phyloP scores from a whole-genome alignment of 2,888 invertebrate genomes.

The Hemicrepidius hirtus region DNA sequence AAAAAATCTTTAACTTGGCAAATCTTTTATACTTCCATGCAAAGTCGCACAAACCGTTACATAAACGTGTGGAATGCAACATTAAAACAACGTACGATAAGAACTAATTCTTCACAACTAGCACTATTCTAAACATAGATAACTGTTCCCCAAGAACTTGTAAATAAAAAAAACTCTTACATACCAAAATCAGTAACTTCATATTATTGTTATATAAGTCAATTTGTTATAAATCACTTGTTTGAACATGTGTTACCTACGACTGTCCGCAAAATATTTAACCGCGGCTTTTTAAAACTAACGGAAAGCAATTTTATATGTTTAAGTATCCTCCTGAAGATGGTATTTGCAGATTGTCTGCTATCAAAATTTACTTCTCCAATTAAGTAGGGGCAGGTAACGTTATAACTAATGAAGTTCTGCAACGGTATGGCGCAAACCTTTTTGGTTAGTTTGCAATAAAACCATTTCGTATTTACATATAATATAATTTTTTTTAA shows the following conservation, averaged over 20 bases:
- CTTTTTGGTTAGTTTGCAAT: constrained; percentile 1
- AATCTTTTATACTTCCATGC: not conserved
- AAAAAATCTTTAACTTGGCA: no score
- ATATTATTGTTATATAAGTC: constrained; percentile 56
- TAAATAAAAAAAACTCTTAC: constrained; percentile 50
- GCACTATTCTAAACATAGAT: no score
- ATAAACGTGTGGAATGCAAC: constrained; percentile 12
- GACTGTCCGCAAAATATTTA: constrained; percentile 66
- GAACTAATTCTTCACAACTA: not conserved
- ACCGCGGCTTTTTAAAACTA: constrained; percentile 67
- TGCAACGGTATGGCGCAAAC: constrained; percentile 38
- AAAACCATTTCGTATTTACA: no score
- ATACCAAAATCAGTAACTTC: constrained; percentile 64
- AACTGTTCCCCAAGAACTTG: no score
- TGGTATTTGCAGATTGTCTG: constrained; percentile 51
- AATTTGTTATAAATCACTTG: constrained; percentile 58
- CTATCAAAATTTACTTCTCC: constrained; percentile 62
- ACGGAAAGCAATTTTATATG: constrained; percentile 65
- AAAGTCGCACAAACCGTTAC: constrained; percentile 7
- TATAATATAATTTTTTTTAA: no score
- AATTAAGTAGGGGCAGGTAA: constrained; percentile 64
- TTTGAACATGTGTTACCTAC: constrained; percentile 62
- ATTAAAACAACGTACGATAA: not conserved
- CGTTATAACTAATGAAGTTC: constrained; percentile 58
- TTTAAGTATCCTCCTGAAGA: constrained; percentile 53